These are phyloP conservation scores for Cyprinodon diabolis DNA, from an alignment of 2,797 vertebrate genomes.

Conservation along the genomic window DNA sequence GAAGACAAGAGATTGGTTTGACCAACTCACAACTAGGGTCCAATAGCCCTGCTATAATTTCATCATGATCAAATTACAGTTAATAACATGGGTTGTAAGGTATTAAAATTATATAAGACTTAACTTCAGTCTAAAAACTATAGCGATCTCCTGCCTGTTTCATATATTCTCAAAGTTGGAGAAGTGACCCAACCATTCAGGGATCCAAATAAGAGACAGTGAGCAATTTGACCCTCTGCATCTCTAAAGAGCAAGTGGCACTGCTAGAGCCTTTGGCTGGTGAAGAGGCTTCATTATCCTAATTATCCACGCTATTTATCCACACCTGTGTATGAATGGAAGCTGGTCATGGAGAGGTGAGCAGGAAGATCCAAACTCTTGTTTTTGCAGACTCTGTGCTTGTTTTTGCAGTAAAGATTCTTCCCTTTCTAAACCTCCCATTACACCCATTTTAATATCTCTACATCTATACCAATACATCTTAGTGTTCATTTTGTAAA, in stretches of 20 bases:
- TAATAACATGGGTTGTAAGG: neutral
- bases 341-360: neutral
- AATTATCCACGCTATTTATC: slow-evolving; percentile 10
- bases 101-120: neutral
- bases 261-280: slow-evolving; percentile 2
- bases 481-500: too few relatives aligned
- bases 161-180: neutral
- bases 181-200: neutral
- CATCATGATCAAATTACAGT: neutral
- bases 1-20: slow-evolving; percentile 7
- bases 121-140: neutral
- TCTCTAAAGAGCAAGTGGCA: slow-evolving; percentile 1
- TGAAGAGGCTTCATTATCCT: slow-evolving; percentile 12
- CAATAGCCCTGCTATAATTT: neutral
- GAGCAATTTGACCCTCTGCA: slow-evolving; percentile 8
- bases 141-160: neutral
- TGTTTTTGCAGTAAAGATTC: neutral
- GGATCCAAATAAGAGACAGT: neutral
- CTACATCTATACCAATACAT: neutral
- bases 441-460: neutral
- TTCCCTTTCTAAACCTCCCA: neutral
- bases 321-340: neutral
- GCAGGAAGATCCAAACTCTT: neutral
- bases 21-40: neutral
- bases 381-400: neutral